Evolutionary conservation across 2,113 vertebrate species (phyloP), one percentile per base, ranked within the genome.

Genomic region (Myrmecophaga tridactyla): DNA sequence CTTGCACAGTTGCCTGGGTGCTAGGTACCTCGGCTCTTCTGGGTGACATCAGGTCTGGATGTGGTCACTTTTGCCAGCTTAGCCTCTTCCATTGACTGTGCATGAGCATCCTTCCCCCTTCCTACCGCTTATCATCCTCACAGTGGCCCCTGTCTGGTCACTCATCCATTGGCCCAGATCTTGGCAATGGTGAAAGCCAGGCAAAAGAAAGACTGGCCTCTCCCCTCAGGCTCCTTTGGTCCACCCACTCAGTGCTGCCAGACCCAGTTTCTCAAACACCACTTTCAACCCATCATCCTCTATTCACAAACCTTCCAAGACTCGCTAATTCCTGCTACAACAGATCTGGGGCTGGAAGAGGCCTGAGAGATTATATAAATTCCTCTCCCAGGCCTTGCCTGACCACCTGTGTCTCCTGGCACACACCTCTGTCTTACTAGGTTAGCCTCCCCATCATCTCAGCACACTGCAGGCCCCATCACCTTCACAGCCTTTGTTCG

Each of bases 311-410:
- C 21, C 70, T 90, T 69, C 48, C 25, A n/a, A 92, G 65, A 46
- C 27, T 53, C 20, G 58, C 9, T 7, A 14, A 7, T 43, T 86
- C 43, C 76, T 43, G 43, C 9, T 36, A 56, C 27, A 21, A 63
- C 20, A n/a, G 69, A n/a, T 48, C 23, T 86, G 62, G 73, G 81
- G 67, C 39, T 31, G 31, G 80, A 67, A 3, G 21, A 14, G n/a
- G 34, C 7, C 36, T 72, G 9, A 25, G 8, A 73, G 58, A n/a
- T 73, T 86, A 63, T 78, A 29, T 46, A 29, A 78, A n/a, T 17
- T 36, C 1, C 31, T 41, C 9, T 29, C 7, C 21, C 65, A 81
- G 12, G 14, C 41, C 56, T 85, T 7, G 2, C 4, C 0, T 18
- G 0, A 11, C 46, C 18, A 14, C 58, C 62, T 62, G 0, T 46